Percentiles rank a stretch among this genome's conserved stretches.
Conservation (phyloP, 2,797 vertebrate genomes). For the Scolopax rusticola region DNA sequence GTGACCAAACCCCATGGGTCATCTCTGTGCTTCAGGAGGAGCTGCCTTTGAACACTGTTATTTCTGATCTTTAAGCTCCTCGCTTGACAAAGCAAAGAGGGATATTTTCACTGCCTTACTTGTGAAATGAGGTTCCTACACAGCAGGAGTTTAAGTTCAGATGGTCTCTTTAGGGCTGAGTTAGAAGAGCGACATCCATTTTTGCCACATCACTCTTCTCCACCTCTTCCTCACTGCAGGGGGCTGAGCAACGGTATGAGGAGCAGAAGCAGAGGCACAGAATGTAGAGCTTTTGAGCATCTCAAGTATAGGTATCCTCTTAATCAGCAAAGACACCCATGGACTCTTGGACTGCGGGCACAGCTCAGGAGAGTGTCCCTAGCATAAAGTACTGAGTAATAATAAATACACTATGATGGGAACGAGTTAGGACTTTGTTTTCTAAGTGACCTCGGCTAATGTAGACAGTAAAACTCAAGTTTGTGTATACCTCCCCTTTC, state of each 20-base stretch:
- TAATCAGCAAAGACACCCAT: background rate
- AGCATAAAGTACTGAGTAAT: background rate
- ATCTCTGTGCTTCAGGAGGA: background rate
- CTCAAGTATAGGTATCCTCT: background rate
- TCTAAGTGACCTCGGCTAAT: background rate
- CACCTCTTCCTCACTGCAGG: background rate
- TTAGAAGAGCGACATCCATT: background rate
- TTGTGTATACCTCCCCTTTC: background rate
- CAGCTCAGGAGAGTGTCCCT: background rate
- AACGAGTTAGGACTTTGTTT: background rate
- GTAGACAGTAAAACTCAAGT: background rate
- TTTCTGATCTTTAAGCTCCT: background rate
- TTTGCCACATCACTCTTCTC: background rate
- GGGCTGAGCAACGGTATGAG: background rate
- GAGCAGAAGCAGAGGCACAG: background rate
- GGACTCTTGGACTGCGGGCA: background rate
- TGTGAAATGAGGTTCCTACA: background rate
- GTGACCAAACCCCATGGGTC: background rate
- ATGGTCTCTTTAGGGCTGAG: background rate
- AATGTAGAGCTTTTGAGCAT: background rate
- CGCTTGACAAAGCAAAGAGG: background rate
- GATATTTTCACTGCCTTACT: background rate
- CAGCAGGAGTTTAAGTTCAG: background rate
- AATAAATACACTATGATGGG: background rate
- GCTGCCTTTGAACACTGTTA: background rate